Base-by-base conservation (phyloP, 2,113 vertebrate species). In the Psettodes erumei region DNA sequence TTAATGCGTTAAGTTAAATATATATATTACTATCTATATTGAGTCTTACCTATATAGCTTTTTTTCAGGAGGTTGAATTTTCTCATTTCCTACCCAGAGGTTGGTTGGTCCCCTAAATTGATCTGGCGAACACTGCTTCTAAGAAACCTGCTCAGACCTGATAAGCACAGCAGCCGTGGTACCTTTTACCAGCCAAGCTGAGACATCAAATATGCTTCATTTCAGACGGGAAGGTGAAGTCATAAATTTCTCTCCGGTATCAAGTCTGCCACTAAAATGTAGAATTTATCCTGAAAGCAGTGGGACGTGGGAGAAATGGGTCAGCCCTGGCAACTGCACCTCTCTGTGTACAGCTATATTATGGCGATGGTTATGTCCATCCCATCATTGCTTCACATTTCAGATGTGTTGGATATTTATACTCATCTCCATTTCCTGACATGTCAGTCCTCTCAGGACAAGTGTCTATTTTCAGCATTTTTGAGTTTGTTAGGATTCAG, bases 71-170 rank as follows among this genome's bases (percentile, higher is more conserved):
- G 30, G n/a, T 42, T 38, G 69, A 77, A 85, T 88, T 86, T 86
- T 51, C 71, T 82, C 72, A 85, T 89, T 90, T 92, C 75, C 62
- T 65, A 75, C 79, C 71, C 43, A 65, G 58, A 88, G 90, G 85
- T 90, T 89, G 83, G 83, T 84, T 84, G 77, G 83, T 88, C 79
- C 62, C 86, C 80, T 89, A 89, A 93, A 93, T 90, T 91, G 92
- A 90, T 90, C 84, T 77, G 72, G 66, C 4, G 62, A 81, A 83
- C 82, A 90, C 85, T 72, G 90, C 84, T 79, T 90, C 81, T 77
- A 66, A 82, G 89, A 91, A 86, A 90, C 86, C 91, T 93, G 91
- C 89, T 88, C 77, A 67, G 50, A 86, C 85, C 88, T 85, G 93
- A 93, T 93, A 94, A 93, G 89, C 83, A 21, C 78, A 51, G 86